Evolutionary conservation across 2,113 vertebrate genomes (phyloP), one percentile per base, ranked within the genome.

Genomic region (Mustela nigripes): DNA sequence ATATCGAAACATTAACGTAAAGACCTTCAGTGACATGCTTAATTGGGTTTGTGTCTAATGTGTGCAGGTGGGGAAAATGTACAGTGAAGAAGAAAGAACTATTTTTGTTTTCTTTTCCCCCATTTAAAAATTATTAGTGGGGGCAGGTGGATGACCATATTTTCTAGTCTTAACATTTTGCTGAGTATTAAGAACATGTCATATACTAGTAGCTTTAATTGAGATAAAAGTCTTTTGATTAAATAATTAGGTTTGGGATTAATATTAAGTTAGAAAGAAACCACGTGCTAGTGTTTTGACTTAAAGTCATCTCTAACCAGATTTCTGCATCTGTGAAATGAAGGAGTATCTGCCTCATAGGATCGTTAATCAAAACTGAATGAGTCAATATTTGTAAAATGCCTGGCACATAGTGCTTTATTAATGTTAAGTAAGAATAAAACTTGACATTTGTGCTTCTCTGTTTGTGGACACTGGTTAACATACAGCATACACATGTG

Each of bases 211-310:
- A 91, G 31, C 12, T 86, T n/a, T 96, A 79, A 93, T 56, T 91
- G 62, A 96, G 67, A 65, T 89, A 89, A 90, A 76, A 86, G 36
- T 11, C 33, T 89, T 90, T 89, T 67, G 39, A 83, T 87, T 71
- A 92, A 88, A 56, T 63, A 56, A 53, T 92, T 92, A 71, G 60
- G 78, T 78, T 90, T 48, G 92, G 39, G 33, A 62, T 33, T 60
- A 31, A 78, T 85, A 56, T 5, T 92, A 94, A 79, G 19, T 82
- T 62, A 42, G 74, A 89, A 92, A 96, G 39, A 94, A 78, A 5
- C 2, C 33, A 74, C 2, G 16, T 65, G 26, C 11, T 78, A 63
- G n/a, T 21, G 53, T 21, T 92, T n/a, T 89, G 73, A 48, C 15
- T 74, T 87, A 16, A 22, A 65, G 31, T 78, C 24, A 9, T 86